Evolutionary conservation across 2,113 vertebrate species (phyloP), one percentile per base, ranked within the genome.

Genomic region (Poecilia latipinna): DNA sequence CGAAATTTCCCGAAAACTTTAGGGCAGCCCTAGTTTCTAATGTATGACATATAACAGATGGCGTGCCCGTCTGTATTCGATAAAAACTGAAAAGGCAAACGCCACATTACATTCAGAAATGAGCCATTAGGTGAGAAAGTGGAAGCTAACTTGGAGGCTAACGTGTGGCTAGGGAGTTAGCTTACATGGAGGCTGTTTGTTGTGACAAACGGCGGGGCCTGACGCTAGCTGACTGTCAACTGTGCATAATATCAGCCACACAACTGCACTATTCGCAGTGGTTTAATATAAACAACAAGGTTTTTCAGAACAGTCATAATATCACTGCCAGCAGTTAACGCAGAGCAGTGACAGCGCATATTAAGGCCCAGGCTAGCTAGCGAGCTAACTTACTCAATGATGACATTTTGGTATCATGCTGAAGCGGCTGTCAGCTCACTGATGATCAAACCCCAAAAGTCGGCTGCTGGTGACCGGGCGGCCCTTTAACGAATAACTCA

Each of bases 401-500:
- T 87, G 84, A 88, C 87, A 90, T 91, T 78, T 93, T 71, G 79
- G 68, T 71, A 70, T 62, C 79, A 67, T 15, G 15, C 62, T 63
- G 29, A 19, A 63, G 12, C 65, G 65, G 44, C 39, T 63, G 62
- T 64, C 61, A 73, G 32, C 37, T 44, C 26, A 28, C 35, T 31
- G 29, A 62, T 4, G 71, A 33, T 35, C 15, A 60, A 65, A 7
- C 3, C 44, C 28, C 35, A 32, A 70, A 70, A 80, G 15, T 69
- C 61, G 44, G 67, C 48, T 13, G 0, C 31, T 31, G 28, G 8
- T 26, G 26, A 11, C 1, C 0, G 0, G 0, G 64, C 54, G 2
- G 31, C 61, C 68, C 17, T 4, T 19, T 12, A 61, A 35, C 31
- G 8, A 19, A 3, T 1, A 70, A 94, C 97, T 97, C 87, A 98